Percentiles rank a stretch among this genome's conserved stretches.
phyloP scores from a whole-genome alignment of 2,113 vertebrate genomes.

The Vulpes ferrilata region DNA sequence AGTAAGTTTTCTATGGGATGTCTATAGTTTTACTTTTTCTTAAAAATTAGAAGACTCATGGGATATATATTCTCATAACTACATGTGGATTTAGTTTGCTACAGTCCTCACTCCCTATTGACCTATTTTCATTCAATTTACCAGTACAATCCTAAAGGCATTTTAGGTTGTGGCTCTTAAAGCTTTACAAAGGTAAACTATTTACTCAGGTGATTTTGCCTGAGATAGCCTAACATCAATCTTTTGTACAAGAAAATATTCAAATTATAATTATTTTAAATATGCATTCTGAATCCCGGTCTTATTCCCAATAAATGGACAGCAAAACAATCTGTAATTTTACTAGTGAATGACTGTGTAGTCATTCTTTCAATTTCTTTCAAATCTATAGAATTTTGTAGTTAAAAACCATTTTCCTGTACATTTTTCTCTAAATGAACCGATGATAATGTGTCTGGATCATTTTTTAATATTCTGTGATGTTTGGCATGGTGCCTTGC shows the following conservation, averaged over 20 bases:
- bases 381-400: neutral
- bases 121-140: neutral
- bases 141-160: neutral
- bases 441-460: neutral
- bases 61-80: neutral
- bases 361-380: neutral
- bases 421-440: neutral
- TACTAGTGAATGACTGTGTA: neutral
- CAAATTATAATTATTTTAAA: neutral
- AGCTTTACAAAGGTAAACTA: neutral
- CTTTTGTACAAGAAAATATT: neutral
- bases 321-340: neutral
- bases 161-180: neutral
- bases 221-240: neutral
- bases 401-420: neutral
- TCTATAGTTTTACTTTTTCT: neutral
- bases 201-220: neutral
- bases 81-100: neutral
- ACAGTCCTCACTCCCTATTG: neutral
- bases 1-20: neutral
- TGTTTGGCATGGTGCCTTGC: neutral
- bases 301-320: neutral
- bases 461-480: neutral
- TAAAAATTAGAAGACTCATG: neutral
- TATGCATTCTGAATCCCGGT: neutral